Conservation (phyloP, 2,797 vertebrate genomes). For the Microhierax caerulescens region DNA sequence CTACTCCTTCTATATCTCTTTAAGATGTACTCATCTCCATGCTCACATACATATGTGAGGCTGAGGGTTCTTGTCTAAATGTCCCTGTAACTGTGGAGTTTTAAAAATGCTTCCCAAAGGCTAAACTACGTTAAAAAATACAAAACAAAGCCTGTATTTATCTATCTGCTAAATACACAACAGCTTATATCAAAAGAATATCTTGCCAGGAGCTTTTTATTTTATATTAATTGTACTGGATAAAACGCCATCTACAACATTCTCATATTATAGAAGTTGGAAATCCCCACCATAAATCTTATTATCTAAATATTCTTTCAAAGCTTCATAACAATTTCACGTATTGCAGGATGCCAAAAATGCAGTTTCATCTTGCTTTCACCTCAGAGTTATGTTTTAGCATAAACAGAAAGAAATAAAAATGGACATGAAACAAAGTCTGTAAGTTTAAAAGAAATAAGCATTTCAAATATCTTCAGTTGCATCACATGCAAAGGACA, state of each 20-base stretch:
- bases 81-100: neutral
- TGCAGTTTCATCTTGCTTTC: constrained; percentile 44
- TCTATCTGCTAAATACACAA: constrained; percentile 34
- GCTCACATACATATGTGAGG: neutral
- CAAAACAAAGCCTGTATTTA: constrained; percentile 13
- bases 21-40: neutral
- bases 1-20: neutral
- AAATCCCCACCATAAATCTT: constrained; percentile 71
- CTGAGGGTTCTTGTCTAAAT: neutral
- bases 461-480: neutral
- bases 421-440: constrained; percentile 10
- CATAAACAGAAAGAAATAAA: constrained; percentile 27
- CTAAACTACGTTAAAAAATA: neutral
- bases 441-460: neutral
- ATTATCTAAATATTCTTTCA: constrained; percentile 49
- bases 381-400: constrained; percentile 14
- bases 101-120: constrained; percentile 27
- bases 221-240: constrained; percentile 54
- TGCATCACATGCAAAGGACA: neutral
- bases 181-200: constrained; percentile 37
- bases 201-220: constrained; percentile 58
- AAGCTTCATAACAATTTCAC: constrained; percentile 50
- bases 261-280: constrained; percentile 47
- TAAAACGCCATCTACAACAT: constrained; percentile 36
- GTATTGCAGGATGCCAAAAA: constrained; percentile 55